Conservation (phyloP, 2,797 vertebrate species). For the Pampus argenteus region DNA sequence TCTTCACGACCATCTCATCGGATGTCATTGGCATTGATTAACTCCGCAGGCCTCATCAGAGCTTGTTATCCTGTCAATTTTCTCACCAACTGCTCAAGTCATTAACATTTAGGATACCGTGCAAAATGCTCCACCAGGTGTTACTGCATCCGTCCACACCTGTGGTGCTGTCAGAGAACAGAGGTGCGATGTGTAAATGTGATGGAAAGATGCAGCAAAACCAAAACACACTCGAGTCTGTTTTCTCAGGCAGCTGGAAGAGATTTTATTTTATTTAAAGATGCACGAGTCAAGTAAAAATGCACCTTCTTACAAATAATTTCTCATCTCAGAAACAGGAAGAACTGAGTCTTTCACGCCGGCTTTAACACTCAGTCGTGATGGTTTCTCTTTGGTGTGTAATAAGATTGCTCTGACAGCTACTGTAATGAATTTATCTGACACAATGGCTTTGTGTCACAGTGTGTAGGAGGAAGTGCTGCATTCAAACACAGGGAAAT, state of each 20-base stretch:
- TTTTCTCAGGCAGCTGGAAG: background rate
- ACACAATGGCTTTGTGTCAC: constrained; percentile 30
- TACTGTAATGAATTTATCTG: constrained; percentile 13
- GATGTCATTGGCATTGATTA: constrained; percentile 56
- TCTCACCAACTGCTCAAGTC: constrained; percentile 52
- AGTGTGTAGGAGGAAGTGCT: constrained; percentile 9
- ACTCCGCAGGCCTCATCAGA: constrained; percentile 41
- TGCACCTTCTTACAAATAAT: background rate
- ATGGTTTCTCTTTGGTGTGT: background rate
- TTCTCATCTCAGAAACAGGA: background rate
- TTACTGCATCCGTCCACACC: constrained; percentile 49
- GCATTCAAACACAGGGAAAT: background rate
- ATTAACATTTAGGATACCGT: constrained; percentile 49
- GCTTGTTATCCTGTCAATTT: constrained; percentile 67
- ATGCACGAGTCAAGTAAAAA: background rate
- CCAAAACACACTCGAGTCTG: constrained; percentile 3
- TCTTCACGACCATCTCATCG: constrained; percentile 1
- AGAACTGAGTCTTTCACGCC: background rate
- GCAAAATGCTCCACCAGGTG: constrained; percentile 52
- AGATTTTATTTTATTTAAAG: background rate
- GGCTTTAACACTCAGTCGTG: background rate
- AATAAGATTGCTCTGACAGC: constrained; percentile 1
- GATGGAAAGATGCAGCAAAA: constrained; percentile 16
- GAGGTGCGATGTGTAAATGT: constrained; percentile 11
- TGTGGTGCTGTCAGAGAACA: constrained; percentile 54